These are phyloP conservation scores for Lordiphosa clarofinis DNA, from an alignment of 1,140 invertebrate species.

Conservation along the genomic window DNA sequence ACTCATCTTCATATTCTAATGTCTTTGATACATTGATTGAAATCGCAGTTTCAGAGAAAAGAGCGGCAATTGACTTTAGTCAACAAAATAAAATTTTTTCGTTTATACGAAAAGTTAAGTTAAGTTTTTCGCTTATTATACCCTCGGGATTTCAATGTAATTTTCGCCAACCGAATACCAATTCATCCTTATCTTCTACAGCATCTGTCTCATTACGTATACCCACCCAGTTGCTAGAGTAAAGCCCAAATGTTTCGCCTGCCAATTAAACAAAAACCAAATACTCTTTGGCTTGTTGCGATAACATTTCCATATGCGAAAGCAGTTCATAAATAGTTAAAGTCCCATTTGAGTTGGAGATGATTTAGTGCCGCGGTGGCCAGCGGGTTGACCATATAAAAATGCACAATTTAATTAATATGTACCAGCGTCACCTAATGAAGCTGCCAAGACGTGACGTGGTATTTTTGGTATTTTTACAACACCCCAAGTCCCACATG, in stretches of 20 bases:
- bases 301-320: constrained; percentile 58
- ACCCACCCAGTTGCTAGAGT: no score
- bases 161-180: neutral
- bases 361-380: constrained; percentile 60
- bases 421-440: constrained; percentile 73
- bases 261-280: constrained; percentile 43
- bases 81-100: no score
- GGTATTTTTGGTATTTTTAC: constrained; percentile 77
- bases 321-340: constrained; percentile 48
- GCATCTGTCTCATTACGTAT: no score
- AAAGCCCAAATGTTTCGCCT: neutral
- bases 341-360: constrained; percentile 40
- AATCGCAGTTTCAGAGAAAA: no score
- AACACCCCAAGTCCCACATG: constrained; percentile 42
- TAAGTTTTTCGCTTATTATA: no score
- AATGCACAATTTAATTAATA: constrained; percentile 72
- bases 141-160: no score
- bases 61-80: no score
- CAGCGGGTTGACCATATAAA: constrained; percentile 34
- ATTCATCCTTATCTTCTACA: constrained; percentile 2
- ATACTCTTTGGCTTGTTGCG: constrained; percentile 34
- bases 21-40: no score
- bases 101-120: no score
- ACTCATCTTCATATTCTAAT: no score
- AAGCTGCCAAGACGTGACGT: constrained; percentile 55